phyloP scores from a whole-genome alignment of 2,888 invertebrate species.

The Anticlea derivata region DNA sequence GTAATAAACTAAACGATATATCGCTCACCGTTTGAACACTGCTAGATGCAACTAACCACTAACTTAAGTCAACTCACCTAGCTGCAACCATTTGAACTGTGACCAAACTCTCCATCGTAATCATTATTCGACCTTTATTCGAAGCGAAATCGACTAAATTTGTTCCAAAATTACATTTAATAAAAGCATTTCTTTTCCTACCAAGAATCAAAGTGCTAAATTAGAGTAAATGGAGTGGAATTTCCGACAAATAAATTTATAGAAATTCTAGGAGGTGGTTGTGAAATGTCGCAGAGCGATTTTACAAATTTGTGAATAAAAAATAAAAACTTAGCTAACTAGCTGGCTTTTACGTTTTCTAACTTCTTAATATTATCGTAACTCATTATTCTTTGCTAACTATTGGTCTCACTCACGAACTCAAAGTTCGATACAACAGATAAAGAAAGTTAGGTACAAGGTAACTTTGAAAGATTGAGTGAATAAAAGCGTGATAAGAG shows the following conservation, averaged over 20 bases:
- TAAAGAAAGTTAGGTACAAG: too few relatives aligned
- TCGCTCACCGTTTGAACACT: too few relatives aligned
- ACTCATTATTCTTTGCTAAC: too few relatives aligned
- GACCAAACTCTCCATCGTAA: conserved; percentile 44
- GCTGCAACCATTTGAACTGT: conserved; percentile 4
- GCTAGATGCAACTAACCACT: too few relatives aligned
- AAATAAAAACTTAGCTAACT: too few relatives aligned
- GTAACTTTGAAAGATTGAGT: too few relatives aligned
- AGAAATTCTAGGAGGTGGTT: conserved; percentile 57
- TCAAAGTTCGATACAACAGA: too few relatives aligned
- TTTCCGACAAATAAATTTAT: conserved; percentile 74
- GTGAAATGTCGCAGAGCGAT: conserved; percentile 6
- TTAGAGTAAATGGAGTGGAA: conserved; percentile 78
- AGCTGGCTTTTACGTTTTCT: too few relatives aligned
- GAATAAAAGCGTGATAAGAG: too few relatives aligned
- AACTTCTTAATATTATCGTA: too few relatives aligned
- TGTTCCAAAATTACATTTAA: conserved; percentile 77
- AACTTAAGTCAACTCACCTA: background rate
- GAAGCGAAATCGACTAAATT: conserved; percentile 71
- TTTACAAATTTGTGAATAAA: conserved; percentile 6
- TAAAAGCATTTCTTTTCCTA: conserved; percentile 78
- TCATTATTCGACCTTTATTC: conserved; percentile 78
- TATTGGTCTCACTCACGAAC: too few relatives aligned
- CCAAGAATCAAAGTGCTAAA: conserved; percentile 74
- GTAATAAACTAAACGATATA: too few relatives aligned